Base-by-base conservation (phyloP, 2,113 vertebrate genomes). In the Myotis brandtii region DNA sequence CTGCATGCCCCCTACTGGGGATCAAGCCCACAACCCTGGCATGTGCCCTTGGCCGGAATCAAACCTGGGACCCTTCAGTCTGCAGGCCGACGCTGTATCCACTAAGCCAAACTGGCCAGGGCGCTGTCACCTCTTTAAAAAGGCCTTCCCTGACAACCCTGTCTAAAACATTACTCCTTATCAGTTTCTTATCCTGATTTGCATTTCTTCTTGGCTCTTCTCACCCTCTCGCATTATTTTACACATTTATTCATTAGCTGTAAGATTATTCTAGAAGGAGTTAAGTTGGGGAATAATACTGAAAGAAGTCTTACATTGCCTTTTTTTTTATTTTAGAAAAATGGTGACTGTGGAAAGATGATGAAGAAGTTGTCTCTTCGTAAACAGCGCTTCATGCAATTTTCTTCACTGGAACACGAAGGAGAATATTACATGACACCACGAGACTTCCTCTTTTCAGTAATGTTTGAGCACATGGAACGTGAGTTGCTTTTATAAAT, bases 341-440 rank as follows among this genome's bases (percentile, higher is more conserved):
- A 94, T 83, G 32, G 62, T 77, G 62, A 97, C 91, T 67, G 40
- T 83, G 97, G 23, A 3, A 97, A 98, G 27, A 18, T 93, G 46
- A 93, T 96, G 2, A 98, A 98, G 93, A 98, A 96, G 32, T 56
- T 97, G 21, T 97, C 86, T 46, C 97, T 98, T 92, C 98, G 99
- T 73, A 99, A 99, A 89, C 98, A 98, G 82, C 99, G 99, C 48
- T 99, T 99, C 97, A 98, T 97, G 98, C 99, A 99, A 97, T 99
- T 99, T 93, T 99, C 99, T 12, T 99, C 99, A 0, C 32, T 99
- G 96, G 96, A 99, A 43, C 99, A 99, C 69, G 98, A 99, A 16
- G 97, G 99, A 64, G 99, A 99, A 93, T 97, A 98, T 95, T 99
- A 99, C 96, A 99, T 99, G 99, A 99, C 99, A 56, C 99, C 99